Percentiles rank a stretch among this genome's conserved stretches.
Conservation (phyloP, 2,797 vertebrate genomes). For the Buceros bicornis region DNA sequence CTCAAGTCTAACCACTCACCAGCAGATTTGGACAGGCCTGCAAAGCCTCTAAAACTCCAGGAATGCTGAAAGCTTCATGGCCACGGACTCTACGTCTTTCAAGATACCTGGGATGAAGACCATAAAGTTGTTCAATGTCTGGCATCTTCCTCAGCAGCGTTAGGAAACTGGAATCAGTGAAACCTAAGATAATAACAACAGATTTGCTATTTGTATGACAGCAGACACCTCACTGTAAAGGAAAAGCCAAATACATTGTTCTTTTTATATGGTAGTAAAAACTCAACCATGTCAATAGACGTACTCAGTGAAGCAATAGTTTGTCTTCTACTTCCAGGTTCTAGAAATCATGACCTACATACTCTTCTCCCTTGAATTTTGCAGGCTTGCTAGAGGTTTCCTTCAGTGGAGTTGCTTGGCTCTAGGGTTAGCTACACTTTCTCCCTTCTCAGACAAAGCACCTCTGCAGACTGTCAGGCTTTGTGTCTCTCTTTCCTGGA, state of each 20-base stretch:
- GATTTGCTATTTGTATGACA: conserved; percentile 50
- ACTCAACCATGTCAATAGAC: background rate
- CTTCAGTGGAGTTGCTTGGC: background rate
- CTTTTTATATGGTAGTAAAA: background rate
- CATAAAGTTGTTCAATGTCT: conserved; percentile 96
- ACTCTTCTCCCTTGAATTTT: background rate
- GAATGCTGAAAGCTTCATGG: conserved; percentile 97
- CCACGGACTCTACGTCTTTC: conserved; percentile 95
- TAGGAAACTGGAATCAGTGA: conserved; percentile 96
- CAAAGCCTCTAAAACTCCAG: conserved; percentile 95
- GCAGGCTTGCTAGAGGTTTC: background rate
- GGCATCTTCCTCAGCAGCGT: conserved; percentile 98
- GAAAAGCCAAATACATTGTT: conserved; percentile 1
- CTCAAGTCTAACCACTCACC: conserved; percentile 79
- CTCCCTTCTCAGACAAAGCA: background rate
- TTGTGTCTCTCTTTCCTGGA: background rate
- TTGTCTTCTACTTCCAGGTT: background rate
- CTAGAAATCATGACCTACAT: background rate
- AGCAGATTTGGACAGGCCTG: conserved; percentile 95
- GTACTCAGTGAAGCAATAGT: background rate
- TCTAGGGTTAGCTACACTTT: background rate
- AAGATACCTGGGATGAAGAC: conserved; percentile 95
- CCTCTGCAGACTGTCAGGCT: background rate
- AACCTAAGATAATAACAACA: conserved; percentile 85
- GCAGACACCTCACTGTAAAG: background rate